phyloP scores from a whole-genome alignment of 2,113 vertebrate genomes.

The Lophura nycthemera region DNA sequence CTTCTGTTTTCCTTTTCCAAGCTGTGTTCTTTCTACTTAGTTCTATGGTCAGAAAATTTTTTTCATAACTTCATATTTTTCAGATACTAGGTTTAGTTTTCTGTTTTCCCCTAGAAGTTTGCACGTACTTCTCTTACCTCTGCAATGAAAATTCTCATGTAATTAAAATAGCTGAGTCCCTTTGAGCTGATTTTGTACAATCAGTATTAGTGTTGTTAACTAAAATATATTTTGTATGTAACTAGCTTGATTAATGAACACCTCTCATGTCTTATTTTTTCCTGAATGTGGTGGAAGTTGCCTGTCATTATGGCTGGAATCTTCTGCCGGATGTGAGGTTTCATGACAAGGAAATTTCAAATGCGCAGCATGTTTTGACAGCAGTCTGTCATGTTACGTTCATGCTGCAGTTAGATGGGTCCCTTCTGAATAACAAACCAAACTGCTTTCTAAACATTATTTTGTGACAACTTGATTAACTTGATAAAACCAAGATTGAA shows the following conservation, averaged over 20 bases:
- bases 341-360: background rate
- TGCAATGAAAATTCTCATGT: background rate
- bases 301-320: background rate
- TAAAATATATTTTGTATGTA: background rate
- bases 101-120: background rate
- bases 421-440: background rate
- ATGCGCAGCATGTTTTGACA: background rate
- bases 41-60: background rate
- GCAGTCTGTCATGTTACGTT: background rate
- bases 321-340: background rate
- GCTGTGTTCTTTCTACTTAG: background rate
- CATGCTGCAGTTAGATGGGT: background rate
- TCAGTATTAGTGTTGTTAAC: background rate
- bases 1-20: background rate
- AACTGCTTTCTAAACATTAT: background rate
- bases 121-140: background rate
- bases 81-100: background rate
- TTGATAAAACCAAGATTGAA: background rate
- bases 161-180: background rate
- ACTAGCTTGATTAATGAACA: background rate
- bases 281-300: conserved; percentile 29
- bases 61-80: background rate
- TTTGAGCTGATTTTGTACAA: background rate
- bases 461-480: background rate
- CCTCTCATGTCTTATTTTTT: background rate